These are phyloP conservation scores for Tuta absoluta DNA, from an alignment of 2,888 invertebrate species.

Conservation along the genomic window DNA sequence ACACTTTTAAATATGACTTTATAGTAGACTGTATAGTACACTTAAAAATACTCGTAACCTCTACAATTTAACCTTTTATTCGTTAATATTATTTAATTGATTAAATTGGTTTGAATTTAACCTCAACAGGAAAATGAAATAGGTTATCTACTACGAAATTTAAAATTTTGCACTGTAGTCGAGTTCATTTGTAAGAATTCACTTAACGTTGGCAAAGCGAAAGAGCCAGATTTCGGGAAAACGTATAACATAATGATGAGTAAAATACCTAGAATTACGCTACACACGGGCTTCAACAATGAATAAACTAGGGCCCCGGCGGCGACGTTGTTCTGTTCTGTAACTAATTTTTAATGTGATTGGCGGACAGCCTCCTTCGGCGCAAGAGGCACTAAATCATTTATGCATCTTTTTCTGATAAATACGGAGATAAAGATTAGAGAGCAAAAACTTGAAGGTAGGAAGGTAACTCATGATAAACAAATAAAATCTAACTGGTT, in stretches of 20 bases:
- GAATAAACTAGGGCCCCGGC: constrained; percentile 22
- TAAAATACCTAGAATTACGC: not conserved
- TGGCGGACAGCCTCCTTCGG: constrained; percentile 52
- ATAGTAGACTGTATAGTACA: no score
- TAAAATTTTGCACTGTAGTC: no score
- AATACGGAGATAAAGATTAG: constrained; percentile 39
- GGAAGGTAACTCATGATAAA: no score
- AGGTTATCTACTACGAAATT: no score
- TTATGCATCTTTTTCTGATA: constrained; percentile 63
- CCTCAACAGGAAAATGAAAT: no score
- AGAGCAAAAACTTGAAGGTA: not conserved
- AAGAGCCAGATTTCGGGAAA: not conserved
- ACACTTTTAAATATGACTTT: no score
- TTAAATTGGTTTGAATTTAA: no score
- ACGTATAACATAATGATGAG: not conserved
- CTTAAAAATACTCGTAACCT: no score
- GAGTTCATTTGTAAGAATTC: not conserved
- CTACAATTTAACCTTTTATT: no score
- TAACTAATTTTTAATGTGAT: constrained; percentile 64
- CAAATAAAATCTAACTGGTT: no score
- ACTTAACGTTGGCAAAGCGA: not conserved
- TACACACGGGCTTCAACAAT: constrained; percentile 19
- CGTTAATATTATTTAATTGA: no score
- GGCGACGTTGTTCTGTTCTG: constrained; percentile 60
- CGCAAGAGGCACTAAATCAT: constrained; percentile 70